These are phyloP conservation scores for Cepphus grylle DNA, from an alignment of 2,113 vertebrate species.

Conservation along the genomic window DNA sequence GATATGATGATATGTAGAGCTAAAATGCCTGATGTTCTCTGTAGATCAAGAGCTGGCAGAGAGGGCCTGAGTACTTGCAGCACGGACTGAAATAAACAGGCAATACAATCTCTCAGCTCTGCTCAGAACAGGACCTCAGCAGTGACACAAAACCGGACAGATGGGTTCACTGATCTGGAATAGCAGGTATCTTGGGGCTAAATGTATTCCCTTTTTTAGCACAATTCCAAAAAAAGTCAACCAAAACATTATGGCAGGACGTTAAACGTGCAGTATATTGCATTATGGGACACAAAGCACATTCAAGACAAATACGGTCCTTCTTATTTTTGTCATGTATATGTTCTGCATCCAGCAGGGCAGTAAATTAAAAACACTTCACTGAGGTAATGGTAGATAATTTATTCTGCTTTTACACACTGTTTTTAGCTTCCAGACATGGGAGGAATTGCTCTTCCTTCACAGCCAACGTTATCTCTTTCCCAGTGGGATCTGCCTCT, in stretches of 20 bases:
- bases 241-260: neutral
- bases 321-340: neutral
- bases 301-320: neutral
- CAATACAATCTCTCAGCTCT: neutral
- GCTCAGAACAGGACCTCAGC: neutral
- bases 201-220: neutral
- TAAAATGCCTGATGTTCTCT: neutral
- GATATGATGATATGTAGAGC: neutral
- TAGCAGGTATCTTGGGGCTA: neutral
- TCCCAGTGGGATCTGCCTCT: neutral
- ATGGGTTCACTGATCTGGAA: neutral
- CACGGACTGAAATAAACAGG: neutral
- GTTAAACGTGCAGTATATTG: neutral
- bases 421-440: slow-evolving; percentile 20
- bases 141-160: neutral
- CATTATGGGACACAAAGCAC: neutral
- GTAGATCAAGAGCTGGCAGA: neutral
- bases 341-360: neutral
- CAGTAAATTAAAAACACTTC: slow-evolving; percentile 46
- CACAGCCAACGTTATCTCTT: neutral
- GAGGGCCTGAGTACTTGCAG: neutral
- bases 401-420: slow-evolving; percentile 16
- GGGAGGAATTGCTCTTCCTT: neutral
- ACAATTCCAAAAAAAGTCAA: neutral
- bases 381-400: slow-evolving; percentile 6